These are phyloP conservation scores for Rhynchotus rufescens DNA, from an alignment of 2,797 vertebrate species.

Conservation along the genomic window DNA sequence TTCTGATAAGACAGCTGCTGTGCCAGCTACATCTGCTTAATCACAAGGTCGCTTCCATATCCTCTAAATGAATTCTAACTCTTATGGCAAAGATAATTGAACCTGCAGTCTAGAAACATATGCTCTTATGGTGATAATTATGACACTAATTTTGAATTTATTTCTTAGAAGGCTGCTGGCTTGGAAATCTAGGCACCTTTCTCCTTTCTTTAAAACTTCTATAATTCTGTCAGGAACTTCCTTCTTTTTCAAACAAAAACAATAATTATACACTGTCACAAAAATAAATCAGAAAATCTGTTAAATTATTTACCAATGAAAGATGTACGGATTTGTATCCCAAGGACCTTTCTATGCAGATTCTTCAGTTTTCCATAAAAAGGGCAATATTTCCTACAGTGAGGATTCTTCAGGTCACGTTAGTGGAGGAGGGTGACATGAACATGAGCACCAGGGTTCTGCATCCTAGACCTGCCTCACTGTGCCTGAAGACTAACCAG, in stretches of 20 bases:
- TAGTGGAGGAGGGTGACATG: neutral
- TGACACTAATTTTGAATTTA: neutral
- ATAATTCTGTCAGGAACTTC: neutral
- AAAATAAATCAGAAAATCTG: neutral
- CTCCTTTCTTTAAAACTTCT: neutral
- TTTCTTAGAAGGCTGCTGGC: neutral
- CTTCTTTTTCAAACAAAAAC: neutral
- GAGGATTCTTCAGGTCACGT: neutral
- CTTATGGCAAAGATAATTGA: neutral
- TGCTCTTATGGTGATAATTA: neutral
- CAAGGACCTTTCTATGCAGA: neutral
- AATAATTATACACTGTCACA: neutral
- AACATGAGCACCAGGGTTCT: neutral
- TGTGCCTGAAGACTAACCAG: neutral
- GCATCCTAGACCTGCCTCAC: neutral
- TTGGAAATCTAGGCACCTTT: neutral
- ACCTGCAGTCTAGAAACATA: neutral
- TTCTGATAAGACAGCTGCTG: conserved; percentile 39
- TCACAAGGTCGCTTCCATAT: neutral
- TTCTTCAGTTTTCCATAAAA: neutral
- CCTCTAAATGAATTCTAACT: conserved; percentile 1
- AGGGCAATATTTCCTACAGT: neutral
- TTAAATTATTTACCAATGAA: neutral
- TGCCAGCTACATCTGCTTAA: conserved; percentile 10
- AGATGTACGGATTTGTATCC: neutral